Evolutionary conservation across 2,888 invertebrate genomes (phyloP).

Genomic region (Diploptera punctata): DNA sequence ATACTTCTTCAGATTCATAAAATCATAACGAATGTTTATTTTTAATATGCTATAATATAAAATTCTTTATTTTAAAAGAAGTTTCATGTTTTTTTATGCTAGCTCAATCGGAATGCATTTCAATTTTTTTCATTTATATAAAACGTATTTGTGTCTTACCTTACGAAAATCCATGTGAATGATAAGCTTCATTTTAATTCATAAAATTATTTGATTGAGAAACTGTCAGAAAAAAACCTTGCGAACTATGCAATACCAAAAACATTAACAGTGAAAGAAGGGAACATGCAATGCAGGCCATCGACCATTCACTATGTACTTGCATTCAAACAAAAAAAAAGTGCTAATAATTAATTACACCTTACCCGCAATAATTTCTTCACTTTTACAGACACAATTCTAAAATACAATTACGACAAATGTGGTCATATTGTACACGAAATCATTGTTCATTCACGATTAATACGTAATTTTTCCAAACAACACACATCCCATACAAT

Average conservation of each 20-base stretch:
- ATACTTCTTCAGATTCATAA: too few species aligned
- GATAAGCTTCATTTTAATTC: background rate
- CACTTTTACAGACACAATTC: background rate
- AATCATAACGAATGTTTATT: too few species aligned
- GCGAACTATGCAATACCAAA: background rate
- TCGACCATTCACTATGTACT: background rate
- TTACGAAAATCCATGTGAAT: background rate
- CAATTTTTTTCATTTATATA: too few species aligned
- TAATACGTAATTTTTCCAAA: background rate
- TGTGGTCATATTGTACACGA: background rate
- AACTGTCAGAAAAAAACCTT: background rate
- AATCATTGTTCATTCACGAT: background rate
- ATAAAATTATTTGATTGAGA: background rate
- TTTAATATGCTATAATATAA: too few species aligned
- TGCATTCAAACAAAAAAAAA: background rate
- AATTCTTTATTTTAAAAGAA: background rate
- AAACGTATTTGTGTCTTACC: too few species aligned
- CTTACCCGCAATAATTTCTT: background rate
- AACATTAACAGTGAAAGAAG: background rate
- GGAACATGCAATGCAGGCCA: background rate
- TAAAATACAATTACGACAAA: background rate
- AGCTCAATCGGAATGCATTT: too few species aligned
- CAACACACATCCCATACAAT: too few species aligned
- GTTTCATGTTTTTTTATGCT: too few species aligned
- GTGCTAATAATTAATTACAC: background rate